These are phyloP conservation scores for Colletes gigas DNA, from an alignment of 1,140 invertebrate genomes.

Conservation along the genomic window DNA sequence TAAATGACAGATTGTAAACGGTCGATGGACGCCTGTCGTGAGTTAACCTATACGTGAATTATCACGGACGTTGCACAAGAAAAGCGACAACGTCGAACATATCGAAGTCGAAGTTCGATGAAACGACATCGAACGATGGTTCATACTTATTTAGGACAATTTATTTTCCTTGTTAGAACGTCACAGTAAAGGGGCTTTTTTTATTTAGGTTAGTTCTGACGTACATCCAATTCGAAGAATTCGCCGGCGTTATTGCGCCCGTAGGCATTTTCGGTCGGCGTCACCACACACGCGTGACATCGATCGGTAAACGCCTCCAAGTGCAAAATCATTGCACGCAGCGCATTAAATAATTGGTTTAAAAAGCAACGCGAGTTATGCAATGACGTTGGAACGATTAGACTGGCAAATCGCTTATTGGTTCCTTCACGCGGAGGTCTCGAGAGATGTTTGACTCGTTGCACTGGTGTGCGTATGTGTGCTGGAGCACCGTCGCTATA, in stretches of 20 bases:
- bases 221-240: constrained; percentile 49
- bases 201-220: constrained; percentile 64
- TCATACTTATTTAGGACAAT: constrained; percentile 36
- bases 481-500: constrained; percentile 10
- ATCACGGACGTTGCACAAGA: constrained; percentile 14
- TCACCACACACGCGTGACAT: constrained; percentile 52
- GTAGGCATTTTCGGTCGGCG: constrained; percentile 59
- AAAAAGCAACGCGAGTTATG: constrained; percentile 58
- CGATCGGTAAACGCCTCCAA: constrained; percentile 54
- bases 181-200: constrained; percentile 8
- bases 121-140: not conserved
- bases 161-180: constrained; percentile 2
- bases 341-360: constrained; percentile 59
- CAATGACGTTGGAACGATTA: constrained; percentile 65
- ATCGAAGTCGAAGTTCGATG: constrained; percentile 17
- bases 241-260: constrained; percentile 62
- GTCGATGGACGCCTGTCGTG: constrained; percentile 37
- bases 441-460: constrained; percentile 21
- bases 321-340: constrained; percentile 61
- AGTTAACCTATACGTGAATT: constrained; percentile 54
- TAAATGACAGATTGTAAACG: constrained; percentile 37
- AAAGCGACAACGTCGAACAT: constrained; percentile 23
- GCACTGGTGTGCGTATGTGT: not conserved
- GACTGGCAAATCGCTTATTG: constrained; percentile 65
- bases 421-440: constrained; percentile 38